Evolutionary conservation across 1,140 invertebrate species (phyloP).

Genomic region (Eulimnadia texana): DNA sequence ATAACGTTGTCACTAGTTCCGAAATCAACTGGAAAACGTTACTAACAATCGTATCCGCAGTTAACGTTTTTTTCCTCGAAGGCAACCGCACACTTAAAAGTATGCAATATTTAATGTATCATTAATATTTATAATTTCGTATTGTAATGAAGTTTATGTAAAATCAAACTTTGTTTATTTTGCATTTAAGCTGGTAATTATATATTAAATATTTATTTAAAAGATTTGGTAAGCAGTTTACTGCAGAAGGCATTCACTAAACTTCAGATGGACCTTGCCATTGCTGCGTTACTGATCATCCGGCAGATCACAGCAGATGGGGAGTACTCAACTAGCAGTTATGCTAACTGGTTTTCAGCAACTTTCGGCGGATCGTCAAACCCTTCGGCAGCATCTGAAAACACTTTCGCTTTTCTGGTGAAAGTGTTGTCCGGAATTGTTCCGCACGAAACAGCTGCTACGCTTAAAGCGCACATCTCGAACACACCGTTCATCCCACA

Average conservation of each 20-base stretch:
- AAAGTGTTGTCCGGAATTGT: not conserved
- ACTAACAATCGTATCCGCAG: not conserved
- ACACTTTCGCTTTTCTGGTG: not conserved
- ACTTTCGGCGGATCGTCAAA: not conserved
- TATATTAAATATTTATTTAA: not conserved
- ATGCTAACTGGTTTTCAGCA: not conserved
- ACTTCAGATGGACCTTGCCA: not conserved
- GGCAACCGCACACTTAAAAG: not conserved
- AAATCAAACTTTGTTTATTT: not conserved
- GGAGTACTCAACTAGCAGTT: not conserved
- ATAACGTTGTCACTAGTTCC: not conserved
- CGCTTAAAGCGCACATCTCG: not conserved
- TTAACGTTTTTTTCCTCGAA: not conserved
- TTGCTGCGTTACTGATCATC: not conserved
- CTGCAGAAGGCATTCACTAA: not conserved
- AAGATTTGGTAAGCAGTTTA: not conserved
- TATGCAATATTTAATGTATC: not conserved
- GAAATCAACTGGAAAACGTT: not conserved
- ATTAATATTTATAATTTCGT: too few species aligned
- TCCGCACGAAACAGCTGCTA: not conserved
- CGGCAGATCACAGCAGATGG: not conserved
- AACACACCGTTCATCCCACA: not conserved
- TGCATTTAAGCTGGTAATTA: not conserved
- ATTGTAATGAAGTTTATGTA: too few species aligned
- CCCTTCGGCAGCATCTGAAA: not conserved